Conservation (phyloP, 2,888 invertebrate genomes). For the Eudasyphora cyanicolor region DNA sequence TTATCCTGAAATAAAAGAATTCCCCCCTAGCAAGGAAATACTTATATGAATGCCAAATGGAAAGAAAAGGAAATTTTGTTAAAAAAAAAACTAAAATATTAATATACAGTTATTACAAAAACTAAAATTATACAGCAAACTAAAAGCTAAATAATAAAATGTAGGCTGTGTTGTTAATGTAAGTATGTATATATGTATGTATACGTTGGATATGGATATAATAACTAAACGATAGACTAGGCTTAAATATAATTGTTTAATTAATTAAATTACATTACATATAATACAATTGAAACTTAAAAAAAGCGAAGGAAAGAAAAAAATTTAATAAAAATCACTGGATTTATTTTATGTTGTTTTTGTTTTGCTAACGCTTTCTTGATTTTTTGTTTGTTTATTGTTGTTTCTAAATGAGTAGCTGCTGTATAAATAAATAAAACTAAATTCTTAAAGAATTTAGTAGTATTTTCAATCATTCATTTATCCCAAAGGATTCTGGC, state of each 20-base stretch:
- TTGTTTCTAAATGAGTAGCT: no score
- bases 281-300: not conserved
- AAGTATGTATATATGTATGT: not conserved
- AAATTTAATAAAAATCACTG: slow-evolving; percentile 21
- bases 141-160: not conserved
- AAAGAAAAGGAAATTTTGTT: no score
- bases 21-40: no score
- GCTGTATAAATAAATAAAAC: no score
- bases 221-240: not conserved
- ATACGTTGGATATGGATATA: not conserved
- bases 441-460: not conserved
- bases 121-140: not conserved
- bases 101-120: not conserved
- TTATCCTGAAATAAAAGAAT: not conserved
- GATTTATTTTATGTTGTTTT: slow-evolving; percentile 7
- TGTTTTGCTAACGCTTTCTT: not conserved
- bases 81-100: not conserved
- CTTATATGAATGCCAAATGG: no score
- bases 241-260: not conserved
- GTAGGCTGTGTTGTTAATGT: not conserved
- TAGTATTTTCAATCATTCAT: no score
- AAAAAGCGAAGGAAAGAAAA: not conserved
- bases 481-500: no score
- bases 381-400: slow-evolving; percentile 4
- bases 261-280: not conserved